Evolutionary conservation across 2,797 vertebrate species (phyloP), one percentile per base, ranked within the genome.

Genomic region (Chelon auratus): DNA sequence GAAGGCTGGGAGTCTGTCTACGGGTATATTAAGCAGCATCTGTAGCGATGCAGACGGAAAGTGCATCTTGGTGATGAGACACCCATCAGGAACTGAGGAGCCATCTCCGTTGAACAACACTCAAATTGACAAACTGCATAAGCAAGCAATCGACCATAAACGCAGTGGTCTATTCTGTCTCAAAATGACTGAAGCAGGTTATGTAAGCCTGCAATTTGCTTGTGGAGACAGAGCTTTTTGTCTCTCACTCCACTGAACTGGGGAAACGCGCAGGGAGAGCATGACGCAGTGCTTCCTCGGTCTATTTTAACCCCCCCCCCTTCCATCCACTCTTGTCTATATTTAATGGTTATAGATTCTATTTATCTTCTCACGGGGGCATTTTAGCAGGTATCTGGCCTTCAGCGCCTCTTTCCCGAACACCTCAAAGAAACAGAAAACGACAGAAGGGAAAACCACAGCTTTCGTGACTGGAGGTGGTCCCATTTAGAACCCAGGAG

Each of bases 191-290:
- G 33, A 62, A 78, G 78, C 58, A 67, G 69, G 73, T 91, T 92
- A 91, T 56, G 73, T 88, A 90, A 91, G 77, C 40, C 57, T 68
- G 77, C 79, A 76, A 84, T 64, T 76, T 77, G 77, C 81, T 77
- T 64, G 69, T 79, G 79, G 75, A 89, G 76, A 86, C 65, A 9
- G 59, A 75, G 82, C 79, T 87, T 92, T 87, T 83, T 88, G 84
- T 85, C 83, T 85, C 75, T 88, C 88, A 83, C 84, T 85, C 85
- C 81, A 88, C 75, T 89, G 87, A 87, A 80, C 78, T 84, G 80
- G 72, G 66, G 56, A 81, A 87, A 84, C 54, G 75, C 77, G 82
- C 15, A 2, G 59, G 60, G 75, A 85, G 77, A 82, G 79, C 72
- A 75, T 87, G 90, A 90, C 68, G 77, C 91, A 86, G 86, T 84